phyloP scores from a whole-genome alignment of 1,140 invertebrate genomes.

The Diprion similis region DNA sequence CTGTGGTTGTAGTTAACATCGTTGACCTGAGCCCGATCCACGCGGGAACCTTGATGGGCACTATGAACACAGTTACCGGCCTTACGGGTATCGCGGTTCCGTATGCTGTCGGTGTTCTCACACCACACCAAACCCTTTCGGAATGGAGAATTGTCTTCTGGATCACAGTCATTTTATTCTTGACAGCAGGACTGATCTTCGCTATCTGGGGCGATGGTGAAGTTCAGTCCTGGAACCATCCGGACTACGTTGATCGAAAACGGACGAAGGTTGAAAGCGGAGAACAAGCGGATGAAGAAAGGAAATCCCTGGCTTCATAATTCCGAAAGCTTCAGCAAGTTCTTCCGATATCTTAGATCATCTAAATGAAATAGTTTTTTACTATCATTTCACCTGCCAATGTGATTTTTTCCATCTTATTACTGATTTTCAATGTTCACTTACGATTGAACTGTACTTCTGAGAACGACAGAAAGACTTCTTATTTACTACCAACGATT shows the following conservation, averaged over 20 bases:
- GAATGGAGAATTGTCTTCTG: slow-evolving; percentile 83
- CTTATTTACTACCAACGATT: too few relatives aligned
- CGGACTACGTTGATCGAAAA: slow-evolving; percentile 34
- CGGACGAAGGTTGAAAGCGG: neutral
- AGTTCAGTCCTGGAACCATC: slow-evolving; percentile 73
- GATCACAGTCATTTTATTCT: too few relatives aligned
- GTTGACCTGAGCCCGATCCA: slow-evolving; percentile 82
- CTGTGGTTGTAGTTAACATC: slow-evolving; percentile 77
- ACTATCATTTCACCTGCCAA: slow-evolving; percentile 31
- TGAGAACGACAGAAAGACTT: too few relatives aligned
- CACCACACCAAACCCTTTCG: slow-evolving; percentile 70
- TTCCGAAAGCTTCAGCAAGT: too few relatives aligned
- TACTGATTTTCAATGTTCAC: too few relatives aligned
- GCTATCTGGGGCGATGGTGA: slow-evolving; percentile 65
- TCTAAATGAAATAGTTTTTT: neutral
- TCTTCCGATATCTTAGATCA: too few relatives aligned
- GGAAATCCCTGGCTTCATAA: too few relatives aligned
- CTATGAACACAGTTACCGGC: slow-evolving; percentile 82
- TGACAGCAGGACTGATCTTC: too few relatives aligned
- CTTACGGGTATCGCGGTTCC: slow-evolving; percentile 80
- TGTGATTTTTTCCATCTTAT: slow-evolving; percentile 50
- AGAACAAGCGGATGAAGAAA: neutral
- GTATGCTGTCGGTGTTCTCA: slow-evolving; percentile 75
- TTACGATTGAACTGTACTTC: too few relatives aligned
- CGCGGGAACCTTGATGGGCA: slow-evolving; percentile 79